Percentiles rank a stretch among this genome's conserved stretches.
Evolutionary conservation across 92 coral and sea anemone genomes (phyloP).

Genomic region (Palythoa grandis): DNA sequence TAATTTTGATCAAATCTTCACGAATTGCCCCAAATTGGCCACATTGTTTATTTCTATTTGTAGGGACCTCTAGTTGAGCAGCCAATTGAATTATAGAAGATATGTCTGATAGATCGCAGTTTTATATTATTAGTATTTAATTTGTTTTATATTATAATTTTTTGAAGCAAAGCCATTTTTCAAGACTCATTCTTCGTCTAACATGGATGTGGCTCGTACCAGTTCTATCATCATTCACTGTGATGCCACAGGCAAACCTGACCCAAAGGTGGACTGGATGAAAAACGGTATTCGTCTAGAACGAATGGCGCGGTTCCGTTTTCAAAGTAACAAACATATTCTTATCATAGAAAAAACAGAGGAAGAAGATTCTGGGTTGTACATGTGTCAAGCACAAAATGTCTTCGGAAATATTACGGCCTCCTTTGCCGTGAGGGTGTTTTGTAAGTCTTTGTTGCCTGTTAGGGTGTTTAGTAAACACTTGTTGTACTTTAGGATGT

Average conservation of each 20-base stretch:
- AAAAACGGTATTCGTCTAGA: conserved; percentile 41
- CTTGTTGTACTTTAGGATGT: not conserved
- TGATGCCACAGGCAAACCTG: conserved; percentile 68
- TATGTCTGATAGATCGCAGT: too few relatives aligned
- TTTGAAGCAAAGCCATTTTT: conserved; percentile 19
- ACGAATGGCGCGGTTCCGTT: conserved; percentile 37
- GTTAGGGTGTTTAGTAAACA: too few relatives aligned
- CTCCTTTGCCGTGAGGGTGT: conserved; percentile 26
- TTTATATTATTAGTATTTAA: too few relatives aligned
- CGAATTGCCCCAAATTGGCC: too few relatives aligned
- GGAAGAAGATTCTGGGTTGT: conserved; percentile 55
- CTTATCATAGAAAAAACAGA: conserved; percentile 44
- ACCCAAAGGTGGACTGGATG: conserved; percentile 62
- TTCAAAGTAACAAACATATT: conserved; percentile 43
- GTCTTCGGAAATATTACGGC: conserved; percentile 34
- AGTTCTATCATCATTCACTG: conserved; percentile 54
- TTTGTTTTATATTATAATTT: too few relatives aligned
- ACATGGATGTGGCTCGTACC: conserved; percentile 25
- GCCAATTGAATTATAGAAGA: too few relatives aligned
- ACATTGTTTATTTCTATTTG: too few relatives aligned
- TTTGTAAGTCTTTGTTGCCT: conserved; percentile 34
- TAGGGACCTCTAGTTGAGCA: too few relatives aligned
- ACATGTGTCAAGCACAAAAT: conserved; percentile 50
- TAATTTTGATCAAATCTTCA: too few relatives aligned
- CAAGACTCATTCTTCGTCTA: not conserved